Evolutionary conservation across 1,140 invertebrate genomes (phyloP), one percentile per base, ranked within the genome.

Genomic region (Leptinotarsa texana): DNA sequence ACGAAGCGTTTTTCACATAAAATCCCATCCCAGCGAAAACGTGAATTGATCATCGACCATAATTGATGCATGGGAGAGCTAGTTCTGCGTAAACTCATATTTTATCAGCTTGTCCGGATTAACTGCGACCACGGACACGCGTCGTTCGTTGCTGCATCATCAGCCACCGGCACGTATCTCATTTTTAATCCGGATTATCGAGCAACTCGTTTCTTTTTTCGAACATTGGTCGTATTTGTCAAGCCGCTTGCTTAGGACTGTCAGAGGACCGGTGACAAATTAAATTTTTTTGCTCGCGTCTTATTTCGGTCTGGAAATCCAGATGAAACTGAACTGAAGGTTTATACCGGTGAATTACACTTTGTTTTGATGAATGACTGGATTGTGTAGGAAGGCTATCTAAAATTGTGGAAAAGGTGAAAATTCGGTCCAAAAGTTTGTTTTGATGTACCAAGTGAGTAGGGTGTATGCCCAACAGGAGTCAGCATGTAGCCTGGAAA

Each of bases 131-230:
- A 66, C 75, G 24, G 80, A 68, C 79, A 74, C 77, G 75, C 79
- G 80, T 77, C 72, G 73, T 71, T 78, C 73, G 27, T 48, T 57
- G 33, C 33, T 42, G 33, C 33, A 42, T 42, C 33, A 42, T 8
- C 65, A n/a, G n/a, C 18, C 21, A 13, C 72, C 66, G 75, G 78
- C 81, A 80, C 81, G 81, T 82, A 80, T 79, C 80, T 82, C 82
- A 81, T 83, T 82, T 83, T 82, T 82, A 83, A 82, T 83, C 82
- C 79, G 79, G 80, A 82, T 82, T 82, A 81, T 80, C 79, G 70
- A 71, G 33, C 69, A 69, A 79, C 74, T 77, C 77, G 75, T 76
- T 76, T 75, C 75, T 79, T 80, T 42, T 82, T 82, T 82, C 75
- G 69, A 75, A 70, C 76, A 74, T 76, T 66, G 71, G 66, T 76